Base-by-base conservation (phyloP, 1,140 invertebrate genomes). In the Cyclina sinensis region DNA sequence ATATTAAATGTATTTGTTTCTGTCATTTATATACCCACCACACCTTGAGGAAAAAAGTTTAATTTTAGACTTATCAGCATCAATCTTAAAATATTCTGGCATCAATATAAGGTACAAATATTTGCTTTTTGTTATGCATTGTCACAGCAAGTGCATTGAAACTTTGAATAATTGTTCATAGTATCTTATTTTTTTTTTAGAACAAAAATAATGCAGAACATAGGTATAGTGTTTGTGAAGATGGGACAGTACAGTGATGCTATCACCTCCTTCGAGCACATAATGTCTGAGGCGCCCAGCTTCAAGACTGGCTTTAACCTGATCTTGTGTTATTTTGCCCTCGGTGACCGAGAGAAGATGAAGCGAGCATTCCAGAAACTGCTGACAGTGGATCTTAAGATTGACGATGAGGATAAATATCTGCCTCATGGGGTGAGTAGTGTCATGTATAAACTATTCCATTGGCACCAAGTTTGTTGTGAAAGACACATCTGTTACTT, bases 151-250 rank as follows among this genome's bases (percentile, higher is more conserved):
- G n/a, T n/a, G n/a, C n/a, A n/a, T n/a, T n/a, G n/a, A n/a, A n/a
- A n/a, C n/a, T n/a, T n/a, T n/a, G n/a, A n/a, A n/a, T n/a, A n/a
- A n/a, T n/a, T n/a, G n/a, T n/a, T n/a, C n/a, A n/a, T 48, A 11
- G 9, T 48, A 11, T 48, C 18, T 11, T 7, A 48, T 18, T 57
- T 57, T 7, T n/a, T n/a, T n/a, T 57, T 11, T 90, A 98, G 98
- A 93, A 97, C 99, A 90, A 99, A 99, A 96, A 99, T 99, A 79
- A 99, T 99, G 97, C 98, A 99, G 95, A 99, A 99, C 93, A 99
- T 99, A 94, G 99, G 98, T 0, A 97, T 99, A 86, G 96, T 99
- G 14, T 98, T 99, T 95, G 97, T 99, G 0, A 98, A 98, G 94
- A 98, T 99, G 97, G 98, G 98, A 12, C 98, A 99, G 94, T 99